Base-by-base conservation (phyloP, 2,888 invertebrate species). In the Ophioninae sp. region DNA sequence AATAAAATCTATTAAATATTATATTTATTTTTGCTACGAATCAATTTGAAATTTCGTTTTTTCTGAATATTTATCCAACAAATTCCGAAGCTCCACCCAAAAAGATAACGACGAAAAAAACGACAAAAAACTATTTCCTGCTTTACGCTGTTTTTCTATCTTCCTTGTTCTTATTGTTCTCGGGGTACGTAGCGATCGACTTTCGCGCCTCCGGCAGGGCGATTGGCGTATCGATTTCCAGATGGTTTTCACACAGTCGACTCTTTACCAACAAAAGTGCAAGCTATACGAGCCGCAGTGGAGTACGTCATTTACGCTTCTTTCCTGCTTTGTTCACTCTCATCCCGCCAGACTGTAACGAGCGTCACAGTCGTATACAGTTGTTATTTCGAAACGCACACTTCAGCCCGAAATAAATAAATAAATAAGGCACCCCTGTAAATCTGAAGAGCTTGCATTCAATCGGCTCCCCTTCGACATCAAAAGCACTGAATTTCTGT, bases 221-320 rank as follows among this genome's bases (percentile, higher is more conserved):
- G 89, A 90, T 89, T 90, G 91, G 91, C 89, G 89, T 90, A 91
- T 91, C 90, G 91, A 91, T 91, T 91, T 83, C 82, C 57, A 37
- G 67, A 83, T 59, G 75, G 59, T 77, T 65, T 77, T 65, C 21
- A n/a, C 57, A 39, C 79, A 81, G 75, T 57, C 41, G 44, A 37
- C 68, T 74, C 76, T 68, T 65, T 72, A 67, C 72, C 67, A n/a
- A 41, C 44, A 56, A 61, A 62, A 59, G 30, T 41, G 6, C 62
- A 21, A 50, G 50, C 50, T 77, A 39, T 70, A 70, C 57, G 56
- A 17, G 20, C 20, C 41, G 23, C 21, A n/a, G 56, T 21, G 7
- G 61, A 41, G n/a, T 30, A 37, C 59, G 20, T 79, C 70, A 37
- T 68, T 57, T 37, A 59, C 61, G 61, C 61, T 62, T 62, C 20